These are phyloP conservation scores for Agrotis ipsilon DNA, from an alignment of 2,888 invertebrate species.

Conservation along the genomic window DNA sequence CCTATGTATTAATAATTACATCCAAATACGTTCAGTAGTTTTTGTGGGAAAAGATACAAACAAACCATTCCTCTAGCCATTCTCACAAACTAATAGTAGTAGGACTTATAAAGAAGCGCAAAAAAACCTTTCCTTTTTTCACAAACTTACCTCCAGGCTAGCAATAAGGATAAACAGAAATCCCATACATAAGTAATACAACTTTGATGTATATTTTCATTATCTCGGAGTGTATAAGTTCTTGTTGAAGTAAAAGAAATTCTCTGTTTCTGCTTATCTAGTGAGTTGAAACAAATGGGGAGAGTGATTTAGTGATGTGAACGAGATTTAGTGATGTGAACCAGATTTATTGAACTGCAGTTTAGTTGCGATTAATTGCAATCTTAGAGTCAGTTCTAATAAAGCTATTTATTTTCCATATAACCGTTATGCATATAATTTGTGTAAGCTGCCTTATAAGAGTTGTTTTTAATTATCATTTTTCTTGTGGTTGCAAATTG, in stretches of 20 bases:
- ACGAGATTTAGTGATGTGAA: constrained; percentile 23
- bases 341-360: constrained; percentile 29
- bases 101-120: too few relatives aligned
- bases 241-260: constrained; percentile 30
- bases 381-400: neutral
- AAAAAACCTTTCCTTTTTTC: neutral
- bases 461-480: too few relatives aligned
- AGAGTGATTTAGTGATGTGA: constrained; percentile 43
- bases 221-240: constrained; percentile 39
- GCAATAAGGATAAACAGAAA: constrained; percentile 9
- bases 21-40: too few relatives aligned
- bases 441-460: too few relatives aligned
- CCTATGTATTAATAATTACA: too few relatives aligned
- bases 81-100: neutral
- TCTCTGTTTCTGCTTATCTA: constrained; percentile 47
- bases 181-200: constrained; percentile 36
- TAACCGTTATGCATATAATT: too few relatives aligned
- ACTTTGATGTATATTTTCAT: constrained; percentile 41
- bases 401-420: too few relatives aligned
- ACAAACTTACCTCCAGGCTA: neutral
- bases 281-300: constrained; percentile 35
- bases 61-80: too few relatives aligned
- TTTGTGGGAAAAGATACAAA: too few relatives aligned
- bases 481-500: too few relatives aligned
- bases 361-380: constrained; percentile 2